A percentile compares a stretch with the other conserved stretches of the same genome.
These are phyloP conservation scores for Heterotilapia buettikoferi DNA, from an alignment of 2,113 vertebrate genomes.

Conservation along the genomic window DNA sequence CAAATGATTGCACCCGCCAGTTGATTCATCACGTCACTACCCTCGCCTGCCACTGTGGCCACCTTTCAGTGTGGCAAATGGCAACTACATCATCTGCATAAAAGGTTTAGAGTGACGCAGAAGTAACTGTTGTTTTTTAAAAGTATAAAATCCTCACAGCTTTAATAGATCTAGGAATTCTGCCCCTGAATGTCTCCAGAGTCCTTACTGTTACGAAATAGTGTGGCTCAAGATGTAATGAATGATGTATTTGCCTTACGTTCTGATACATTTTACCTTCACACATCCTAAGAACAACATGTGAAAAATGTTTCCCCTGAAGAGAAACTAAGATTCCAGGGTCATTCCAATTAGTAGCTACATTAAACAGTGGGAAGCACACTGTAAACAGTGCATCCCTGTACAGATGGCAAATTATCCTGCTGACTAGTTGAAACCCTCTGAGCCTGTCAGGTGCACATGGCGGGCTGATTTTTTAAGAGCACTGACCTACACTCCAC, in stretches of 20 bases:
- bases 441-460: constrained; percentile 4
- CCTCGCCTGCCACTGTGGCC: not conserved
- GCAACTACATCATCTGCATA: not conserved
- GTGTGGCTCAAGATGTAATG: not conserved
- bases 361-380: constrained; percentile 20
- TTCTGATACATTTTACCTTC: not conserved
- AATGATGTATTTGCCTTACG: not conserved
- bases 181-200: not conserved
- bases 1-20: constrained; percentile 32
- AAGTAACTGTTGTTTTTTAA: not conserved
- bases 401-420: constrained; percentile 47
- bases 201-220: not conserved
- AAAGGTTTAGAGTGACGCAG: not conserved
- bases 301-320: not conserved
- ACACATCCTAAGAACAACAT: not conserved
- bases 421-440: not conserved
- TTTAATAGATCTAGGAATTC: not conserved
- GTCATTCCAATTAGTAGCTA: constrained; percentile 17
- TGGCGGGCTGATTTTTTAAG: not conserved
- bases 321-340: not conserved
- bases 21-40: constrained; percentile 40
- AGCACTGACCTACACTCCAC: not conserved
- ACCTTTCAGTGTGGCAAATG: not conserved
- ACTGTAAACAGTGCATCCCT: not conserved
- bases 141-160: not conserved